Conservation (phyloP, 2,113 vertebrate species). For the Mandrillus leucophaeus region DNA sequence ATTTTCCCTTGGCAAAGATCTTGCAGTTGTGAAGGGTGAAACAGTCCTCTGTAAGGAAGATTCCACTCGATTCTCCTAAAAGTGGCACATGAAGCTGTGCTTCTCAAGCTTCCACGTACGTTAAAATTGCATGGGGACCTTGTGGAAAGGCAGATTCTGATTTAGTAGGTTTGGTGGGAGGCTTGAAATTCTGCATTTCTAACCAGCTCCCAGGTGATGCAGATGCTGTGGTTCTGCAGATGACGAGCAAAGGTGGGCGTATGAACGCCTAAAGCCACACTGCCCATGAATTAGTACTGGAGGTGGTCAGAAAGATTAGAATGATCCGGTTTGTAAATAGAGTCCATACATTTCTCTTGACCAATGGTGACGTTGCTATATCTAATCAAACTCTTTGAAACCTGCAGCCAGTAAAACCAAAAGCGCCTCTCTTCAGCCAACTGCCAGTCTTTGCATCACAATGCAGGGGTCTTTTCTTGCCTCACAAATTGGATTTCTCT, state of each 20-base stretch:
- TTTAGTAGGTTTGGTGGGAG: not conserved
- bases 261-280: not conserved
- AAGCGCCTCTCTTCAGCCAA: not conserved
- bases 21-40: not conserved
- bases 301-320: not conserved
- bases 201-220: not conserved
- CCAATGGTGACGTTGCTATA: not conserved
- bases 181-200: not conserved
- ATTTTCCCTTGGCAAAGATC: not conserved
- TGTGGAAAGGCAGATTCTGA: not conserved
- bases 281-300: rapidly evolving
- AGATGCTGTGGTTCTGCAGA: not conserved
- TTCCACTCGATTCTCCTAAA: not conserved
- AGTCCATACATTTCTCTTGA: not conserved
- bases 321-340: not conserved
- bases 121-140: not conserved
- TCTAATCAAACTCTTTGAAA: not conserved
- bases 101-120: not conserved
- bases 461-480: not conserved
- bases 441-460: not conserved
- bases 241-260: not conserved
- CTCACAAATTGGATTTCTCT: not conserved
- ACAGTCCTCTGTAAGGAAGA: not conserved
- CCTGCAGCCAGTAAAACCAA: not conserved
- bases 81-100: not conserved